A percentile compares a stretch with the other conserved stretches of the same genome.
Conservation (phyloP, 2,888 invertebrate genomes). For the Agrotis puta region DNA sequence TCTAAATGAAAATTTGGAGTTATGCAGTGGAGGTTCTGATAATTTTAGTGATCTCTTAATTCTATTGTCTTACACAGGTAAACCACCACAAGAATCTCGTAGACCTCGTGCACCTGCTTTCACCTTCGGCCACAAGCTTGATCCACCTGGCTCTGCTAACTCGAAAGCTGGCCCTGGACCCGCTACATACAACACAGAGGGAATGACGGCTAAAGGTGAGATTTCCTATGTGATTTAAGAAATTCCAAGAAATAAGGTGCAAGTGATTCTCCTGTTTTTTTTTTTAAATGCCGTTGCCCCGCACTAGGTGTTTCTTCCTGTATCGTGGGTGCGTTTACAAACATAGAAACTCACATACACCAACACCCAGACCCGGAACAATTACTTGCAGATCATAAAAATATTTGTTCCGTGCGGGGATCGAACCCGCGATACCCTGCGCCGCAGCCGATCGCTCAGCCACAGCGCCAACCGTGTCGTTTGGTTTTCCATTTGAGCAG, state of each 20-base stretch:
- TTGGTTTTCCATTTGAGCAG: neutral
- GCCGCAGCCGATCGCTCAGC: no score
- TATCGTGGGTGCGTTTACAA: no score
- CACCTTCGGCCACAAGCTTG: slow-evolving; percentile 94
- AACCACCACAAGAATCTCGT: slow-evolving; percentile 94
- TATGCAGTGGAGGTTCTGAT: no score
- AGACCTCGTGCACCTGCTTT: slow-evolving; percentile 95
- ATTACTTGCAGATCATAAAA: no score
- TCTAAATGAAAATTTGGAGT: neutral
- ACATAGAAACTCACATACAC: no score
- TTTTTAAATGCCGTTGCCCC: no score
- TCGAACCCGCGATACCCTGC: no score
- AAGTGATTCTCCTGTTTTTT: neutral
- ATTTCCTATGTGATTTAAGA: neutral
- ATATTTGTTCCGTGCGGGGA: no score
- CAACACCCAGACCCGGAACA: no score
- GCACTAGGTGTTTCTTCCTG: no score
- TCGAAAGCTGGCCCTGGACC: slow-evolving; percentile 95
- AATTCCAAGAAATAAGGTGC: neutral
- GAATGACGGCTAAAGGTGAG: slow-evolving; percentile 95
- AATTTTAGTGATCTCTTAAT: slow-evolving; percentile 4
- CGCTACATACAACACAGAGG: slow-evolving; percentile 97
- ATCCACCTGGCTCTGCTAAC: slow-evolving; percentile 83
- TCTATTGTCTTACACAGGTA: slow-evolving; percentile 88
- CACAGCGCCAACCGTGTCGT: no score